phyloP scores from a whole-genome alignment of 2,113 vertebrate species.

The Podiceps cristatus region DNA sequence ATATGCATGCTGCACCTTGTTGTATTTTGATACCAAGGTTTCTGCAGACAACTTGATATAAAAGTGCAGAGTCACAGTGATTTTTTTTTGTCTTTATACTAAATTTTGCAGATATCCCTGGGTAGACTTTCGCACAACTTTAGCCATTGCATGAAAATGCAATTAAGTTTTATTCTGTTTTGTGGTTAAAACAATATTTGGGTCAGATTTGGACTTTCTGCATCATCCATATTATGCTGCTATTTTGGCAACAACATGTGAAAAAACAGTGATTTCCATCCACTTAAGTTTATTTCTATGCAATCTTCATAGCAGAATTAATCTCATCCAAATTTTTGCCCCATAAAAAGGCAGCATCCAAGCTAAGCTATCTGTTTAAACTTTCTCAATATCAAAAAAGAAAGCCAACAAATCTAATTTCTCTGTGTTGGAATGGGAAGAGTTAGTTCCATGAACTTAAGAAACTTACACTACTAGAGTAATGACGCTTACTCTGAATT shows the following conservation, averaged over 20 bases:
- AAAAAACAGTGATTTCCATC: background rate
- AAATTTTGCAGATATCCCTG: background rate
- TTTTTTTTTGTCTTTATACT: background rate
- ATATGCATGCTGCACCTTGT: background rate
- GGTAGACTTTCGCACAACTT: background rate
- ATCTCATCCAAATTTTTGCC: background rate
- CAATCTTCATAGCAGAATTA: background rate
- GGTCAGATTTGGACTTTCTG: background rate
- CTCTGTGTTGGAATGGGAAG: background rate
- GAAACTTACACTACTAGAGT: background rate
- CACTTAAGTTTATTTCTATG: background rate
- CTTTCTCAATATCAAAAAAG: background rate
- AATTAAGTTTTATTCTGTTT: background rate
- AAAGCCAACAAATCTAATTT: background rate
- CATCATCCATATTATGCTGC: background rate
- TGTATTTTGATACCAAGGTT: background rate
- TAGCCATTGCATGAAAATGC: background rate
- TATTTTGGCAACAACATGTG: background rate
- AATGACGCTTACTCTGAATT: background rate
- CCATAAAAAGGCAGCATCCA: background rate
- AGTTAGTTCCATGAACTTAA: background rate
- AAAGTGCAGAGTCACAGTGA: background rate
- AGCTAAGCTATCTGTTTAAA: background rate
- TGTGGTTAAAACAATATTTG: background rate
- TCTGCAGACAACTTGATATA: background rate